Base-by-base conservation (phyloP, 2,888 invertebrate genomes). In the Amiota mariae region DNA sequence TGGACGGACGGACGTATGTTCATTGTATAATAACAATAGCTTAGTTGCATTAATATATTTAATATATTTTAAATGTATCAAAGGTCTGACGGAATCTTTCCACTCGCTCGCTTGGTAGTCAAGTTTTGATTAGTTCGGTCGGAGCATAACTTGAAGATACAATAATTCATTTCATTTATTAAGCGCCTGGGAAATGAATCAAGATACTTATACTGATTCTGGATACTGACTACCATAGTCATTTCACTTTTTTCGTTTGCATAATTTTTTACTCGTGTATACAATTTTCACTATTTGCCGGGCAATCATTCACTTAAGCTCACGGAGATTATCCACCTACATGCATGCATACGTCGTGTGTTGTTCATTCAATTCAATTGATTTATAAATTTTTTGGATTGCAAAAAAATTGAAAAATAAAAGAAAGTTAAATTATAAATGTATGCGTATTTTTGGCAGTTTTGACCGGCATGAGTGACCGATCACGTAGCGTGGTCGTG, bases 281-380 rank as follows among this genome's bases (percentile, higher is more conserved):
- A 54, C 36, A 71, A 71, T 24, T 68, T 68, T 13, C 49, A 36
- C 63, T 13, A 57, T 15, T 76, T 76, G 57, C 71, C 64, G 76
- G 72, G 78, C 76, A 84, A 86, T 84, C 86, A 85, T 84, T 82
- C 83, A 84, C 84, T 84, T 84, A 82, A 84, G 76, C 12, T 12
- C 24, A 36, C 36, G 36, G 36, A 36, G 36, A 54, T 59, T 73
- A 75, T 76, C 77, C 75, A 70, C 51, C 67, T 51, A 68, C 67
- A n/a, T 51, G 47, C 54, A 24, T 54, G 49, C 54, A 24, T 54
- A 20, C 66, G 15, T 18, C 24, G 49, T 67, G 20, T 11, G n/a
- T 18, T 24, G 10, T 36, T 63, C 36, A 36, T 63, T 36, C 57
- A 2, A 24, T 24, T 24, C 63, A 63, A 56, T 70, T 56, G 70